Base-by-base conservation (phyloP, 2,797 vertebrate genomes). In the Enteromius viviparus region DNA sequence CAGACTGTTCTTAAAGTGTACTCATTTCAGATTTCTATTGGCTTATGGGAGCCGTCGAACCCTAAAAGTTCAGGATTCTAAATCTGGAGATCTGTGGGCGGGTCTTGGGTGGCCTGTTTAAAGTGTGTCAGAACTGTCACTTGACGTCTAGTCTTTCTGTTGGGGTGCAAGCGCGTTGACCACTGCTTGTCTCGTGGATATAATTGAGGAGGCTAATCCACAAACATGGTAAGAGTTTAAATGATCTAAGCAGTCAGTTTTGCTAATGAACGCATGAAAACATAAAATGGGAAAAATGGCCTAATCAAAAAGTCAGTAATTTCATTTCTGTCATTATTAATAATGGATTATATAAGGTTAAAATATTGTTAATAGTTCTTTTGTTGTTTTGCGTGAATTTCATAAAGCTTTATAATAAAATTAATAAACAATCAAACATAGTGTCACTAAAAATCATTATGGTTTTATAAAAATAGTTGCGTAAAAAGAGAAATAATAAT, bases 61-160 rank as follows among this genome's bases (percentile, higher is more conserved):
- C 94, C 94, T 95, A 95, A 95, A 96, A 93, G 94, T 93, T 94
- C 92, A 95, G 86, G 92, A 92, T 92, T 93, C 94, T 95, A 95
- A 94, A 93, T 94, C 92, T 91, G 94, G 93, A 93, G 91, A 90
- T 89, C 91, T 91, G 87, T 92, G 94, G 94, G 95, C 88, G 94
- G 93, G 94, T 89, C 92, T 89, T 89, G 81, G 81, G 87, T 81
- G 85, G 21, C 83, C 90, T 7, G 93, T 94, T 96, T 95, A 95
- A 96, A 95, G 93, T 93, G 92, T 89, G 89, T 92, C 79, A 89
- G 92, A 94, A 92, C 90, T 93, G 88, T 94, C 89, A 90, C 90
- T 92, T 92, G 90, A 92, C 83, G 93, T 95, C 92, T 95, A 95
- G 94, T 95, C 93, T 94, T 92, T 94, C 94, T 94, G 93, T 94